Base-by-base conservation (phyloP, 2,888 invertebrate genomes). In the Parnassius smintheus region DNA sequence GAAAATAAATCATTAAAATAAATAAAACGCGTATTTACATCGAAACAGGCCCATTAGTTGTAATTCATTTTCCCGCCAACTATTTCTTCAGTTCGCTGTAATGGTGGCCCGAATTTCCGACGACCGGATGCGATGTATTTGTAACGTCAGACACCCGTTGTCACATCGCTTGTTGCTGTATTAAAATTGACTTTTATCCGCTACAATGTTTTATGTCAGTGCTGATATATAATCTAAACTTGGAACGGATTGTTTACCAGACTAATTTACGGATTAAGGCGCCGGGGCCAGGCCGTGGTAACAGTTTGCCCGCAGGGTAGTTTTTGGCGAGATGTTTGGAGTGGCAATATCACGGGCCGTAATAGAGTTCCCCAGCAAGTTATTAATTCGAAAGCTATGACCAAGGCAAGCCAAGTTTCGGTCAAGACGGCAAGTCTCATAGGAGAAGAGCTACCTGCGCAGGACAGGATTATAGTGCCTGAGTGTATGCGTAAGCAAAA, bases 101-200 rank as follows among this genome's bases (percentile, higher is more conserved):
- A 53, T 49, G 62, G 48, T 54, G 49, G 53, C 42, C 44, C 51
- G 52, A 59, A 45, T 52, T 44, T 51, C 52, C 58, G 45, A 13
- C 35, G 42, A 53, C 62, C 62, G 62, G 62, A 62, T 45, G 62
- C 49, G 48, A 53, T 48, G 53, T 35, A 57, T 62, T 57, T 57
- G 62, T 62, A 49, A 57, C 46, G 62, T 57, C 57, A 46, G 53
- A 18, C 12, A 53, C 42, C 48, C 48, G 57, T 62, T 58, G 57
- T 57, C 62, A 45, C 56, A 9, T 46, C 8, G 54, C 41, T 42
- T 45, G 45, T 46, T 46, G 46, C 11, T 35, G 46, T 18, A 18
- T 52, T 56, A 46, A 49, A 57, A 54, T 53, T 62, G 25, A 41
- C 18, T 56, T 48, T 44, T 44, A 54, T 53, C 13, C 22, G 53